Percentiles rank a stretch among this genome's conserved stretches.
phyloP scores from a whole-genome alignment of 2,888 invertebrate genomes.

The Sphecodes monilicornis region DNA sequence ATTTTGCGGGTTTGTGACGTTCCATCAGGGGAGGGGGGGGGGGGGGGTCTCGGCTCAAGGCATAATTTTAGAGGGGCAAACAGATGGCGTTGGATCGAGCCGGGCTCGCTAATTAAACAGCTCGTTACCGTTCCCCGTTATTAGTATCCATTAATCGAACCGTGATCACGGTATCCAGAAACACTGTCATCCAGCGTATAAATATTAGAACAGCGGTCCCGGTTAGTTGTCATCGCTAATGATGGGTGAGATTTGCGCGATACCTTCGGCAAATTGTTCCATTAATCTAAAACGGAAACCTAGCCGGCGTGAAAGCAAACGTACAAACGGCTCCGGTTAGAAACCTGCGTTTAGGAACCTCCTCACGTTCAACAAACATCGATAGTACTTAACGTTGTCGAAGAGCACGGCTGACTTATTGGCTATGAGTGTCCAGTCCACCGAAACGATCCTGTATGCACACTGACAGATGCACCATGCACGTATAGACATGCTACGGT shows the following conservation, averaged over 20 bases:
- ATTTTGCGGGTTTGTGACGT: slow-evolving; percentile 10
- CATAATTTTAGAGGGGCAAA: slow-evolving; percentile 37
- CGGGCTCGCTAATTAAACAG: slow-evolving; percentile 57
- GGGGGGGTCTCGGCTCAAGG: slow-evolving; percentile 9
- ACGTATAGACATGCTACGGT: background rate
- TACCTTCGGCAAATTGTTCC: slow-evolving; percentile 64
- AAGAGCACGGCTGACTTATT: slow-evolving; percentile 1
- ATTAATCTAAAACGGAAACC: slow-evolving; percentile 70
- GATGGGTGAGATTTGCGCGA: slow-evolving; percentile 60
- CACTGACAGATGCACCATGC: background rate
- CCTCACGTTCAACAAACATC: slow-evolving; percentile 51
- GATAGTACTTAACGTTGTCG: background rate
- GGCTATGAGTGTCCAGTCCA: background rate
- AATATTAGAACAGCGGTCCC: slow-evolving; percentile 60
- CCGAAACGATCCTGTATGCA: background rate
- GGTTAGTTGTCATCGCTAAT: slow-evolving; percentile 54
- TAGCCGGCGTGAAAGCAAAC: slow-evolving; percentile 60
- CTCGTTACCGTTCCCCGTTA: slow-evolving; percentile 54
- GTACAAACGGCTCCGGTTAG: slow-evolving; percentile 4
- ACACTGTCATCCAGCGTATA: slow-evolving; percentile 35
- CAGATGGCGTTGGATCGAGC: slow-evolving; percentile 34
- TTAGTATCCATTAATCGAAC: slow-evolving; percentile 63
- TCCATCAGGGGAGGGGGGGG: background rate
- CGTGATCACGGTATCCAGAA: slow-evolving; percentile 42
- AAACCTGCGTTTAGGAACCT: slow-evolving; percentile 12